Evolutionary conservation across 2,797 vertebrate genomes (phyloP).

Genomic region (Oophaga sylvatica): DNA sequence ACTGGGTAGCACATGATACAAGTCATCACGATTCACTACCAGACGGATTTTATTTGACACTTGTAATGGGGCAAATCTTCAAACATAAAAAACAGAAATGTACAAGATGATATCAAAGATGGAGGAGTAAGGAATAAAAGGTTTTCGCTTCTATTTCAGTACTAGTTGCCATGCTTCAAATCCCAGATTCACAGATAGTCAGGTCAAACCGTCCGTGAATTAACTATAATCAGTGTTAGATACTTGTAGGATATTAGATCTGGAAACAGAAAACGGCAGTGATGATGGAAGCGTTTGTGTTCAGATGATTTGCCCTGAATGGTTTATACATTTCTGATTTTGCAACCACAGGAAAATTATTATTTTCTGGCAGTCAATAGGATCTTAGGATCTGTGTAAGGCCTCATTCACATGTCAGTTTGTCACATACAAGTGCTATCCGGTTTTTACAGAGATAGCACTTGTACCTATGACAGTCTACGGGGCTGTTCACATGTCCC

Average conservation of each 20-base stretch:
- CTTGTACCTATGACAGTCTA: too few relatives aligned
- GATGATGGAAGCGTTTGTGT: not conserved
- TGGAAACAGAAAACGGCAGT: not conserved
- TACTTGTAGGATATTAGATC: not conserved
- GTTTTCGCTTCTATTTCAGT: not conserved
- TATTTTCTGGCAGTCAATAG: not conserved
- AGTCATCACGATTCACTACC: not conserved
- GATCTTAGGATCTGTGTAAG: not conserved
- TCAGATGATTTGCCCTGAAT: not conserved
- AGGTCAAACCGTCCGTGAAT: not conserved
- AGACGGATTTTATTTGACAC: not conserved
- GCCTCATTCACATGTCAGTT: too few relatives aligned
- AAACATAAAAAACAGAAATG: not conserved
- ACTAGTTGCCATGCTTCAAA: not conserved
- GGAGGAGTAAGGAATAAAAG: not conserved
- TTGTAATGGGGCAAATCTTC: not conserved
- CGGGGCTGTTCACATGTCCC: too few relatives aligned
- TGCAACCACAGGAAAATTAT: not conserved
- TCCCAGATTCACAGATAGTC: not conserved
- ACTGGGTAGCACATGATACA: constrained; percentile 26
- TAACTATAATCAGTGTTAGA: not conserved
- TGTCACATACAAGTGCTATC: too few relatives aligned
- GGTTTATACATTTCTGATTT: not conserved
- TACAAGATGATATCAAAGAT: not conserved
- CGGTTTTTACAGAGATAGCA: too few relatives aligned